Evolutionary conservation across 2,797 vertebrate species (phyloP), one percentile per base, ranked within the genome.

Genomic region (Poeciliopsis paucimaculata): DNA sequence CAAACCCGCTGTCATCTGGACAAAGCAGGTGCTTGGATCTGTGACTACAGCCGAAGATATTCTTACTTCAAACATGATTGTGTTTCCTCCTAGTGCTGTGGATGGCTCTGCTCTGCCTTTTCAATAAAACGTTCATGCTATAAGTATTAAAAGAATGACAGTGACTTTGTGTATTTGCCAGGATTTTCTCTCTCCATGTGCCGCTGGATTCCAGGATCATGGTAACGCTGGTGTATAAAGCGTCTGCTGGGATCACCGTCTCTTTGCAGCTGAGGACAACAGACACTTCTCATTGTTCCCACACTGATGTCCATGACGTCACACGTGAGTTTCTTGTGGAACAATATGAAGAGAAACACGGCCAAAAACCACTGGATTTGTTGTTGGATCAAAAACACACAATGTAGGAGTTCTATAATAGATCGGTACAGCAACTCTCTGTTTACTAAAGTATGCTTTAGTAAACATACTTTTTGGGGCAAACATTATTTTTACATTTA

Each of bases 141-240:
- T 16, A 28, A n/a, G 3, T 23, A 28, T n/a, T 26, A 2, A n/a
- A 70, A 26, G 31, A 36, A 28, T 26, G 16, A 20, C 12, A 60
- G 53, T 34, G 15, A 16, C 0, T 36, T 41, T 78, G 3, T 45
- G 55, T 41, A 0, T 75, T 23, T 82, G 71, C 81, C 90, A 99
- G 98, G 93, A 92, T 99, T 79, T 97, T 99, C 87, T 97, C 97
- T 79, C 94, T 99, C 68, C 95, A 97, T 71, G 86, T 97, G 10
- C 94, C 93, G 0, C 86, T 96, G 10, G 93, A 96, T 0, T 90
- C 95, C 60, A 95, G 84, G 71, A 90, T 96, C 1, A 93, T 97
- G 83, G 87, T 98, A 79, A 95, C 93, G 51, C 31, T 98, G 51
- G 90, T 97, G 46, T 97, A 96, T 83, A 98, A 97, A 89, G 84